Base-by-base conservation (phyloP, 2,113 vertebrate species). In the Channa argus region DNA sequence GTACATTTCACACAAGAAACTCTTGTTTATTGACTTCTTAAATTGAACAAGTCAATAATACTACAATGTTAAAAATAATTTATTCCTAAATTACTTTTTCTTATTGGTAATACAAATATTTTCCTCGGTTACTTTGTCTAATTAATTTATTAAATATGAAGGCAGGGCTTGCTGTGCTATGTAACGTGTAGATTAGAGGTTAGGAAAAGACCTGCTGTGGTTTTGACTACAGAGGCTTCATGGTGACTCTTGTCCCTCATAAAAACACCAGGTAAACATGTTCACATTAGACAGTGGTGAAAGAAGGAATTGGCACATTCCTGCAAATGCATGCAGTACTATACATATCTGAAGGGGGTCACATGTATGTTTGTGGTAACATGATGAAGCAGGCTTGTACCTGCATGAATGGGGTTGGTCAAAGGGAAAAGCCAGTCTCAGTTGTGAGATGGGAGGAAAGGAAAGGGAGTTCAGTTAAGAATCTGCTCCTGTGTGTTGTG, bases 161-260 rank as follows among this genome's bases (percentile, higher is more conserved):
- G 60, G 49, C 14, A 62, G 66, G 43, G 63, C 10, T 77, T 65
- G 62, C 80, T 71, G 11, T 63, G 82, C 89, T 89, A 88, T 69
- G 85, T 68, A 90, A 84, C 74, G 72, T 85, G 83, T 85, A 79
- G 83, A 87, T 89, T 87, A 85, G 77, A 77, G 63, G 11, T 3
- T 5, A 60, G 50, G 44, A n/a, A 61, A 61, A 63, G 33, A 71
- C 58, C 50, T 58, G 65, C 71, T 74, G 47, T 53, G 77, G 58
- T 76, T 76, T 64, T 71, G 61, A 75, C 66, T 77, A 56, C 55
- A 43, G 45, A 68, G 49, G 56, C 65, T 79, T 46, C 71, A 91
- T 88, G 83, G 85, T 88, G 75, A 89, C 83, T 82, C 50, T 63
- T 68, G 45, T 61, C 24, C 38, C 52, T 71, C 54, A 33, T 33